These are phyloP conservation scores for Bibio marci DNA, from an alignment of 2,888 invertebrate species.

Conservation along the genomic window DNA sequence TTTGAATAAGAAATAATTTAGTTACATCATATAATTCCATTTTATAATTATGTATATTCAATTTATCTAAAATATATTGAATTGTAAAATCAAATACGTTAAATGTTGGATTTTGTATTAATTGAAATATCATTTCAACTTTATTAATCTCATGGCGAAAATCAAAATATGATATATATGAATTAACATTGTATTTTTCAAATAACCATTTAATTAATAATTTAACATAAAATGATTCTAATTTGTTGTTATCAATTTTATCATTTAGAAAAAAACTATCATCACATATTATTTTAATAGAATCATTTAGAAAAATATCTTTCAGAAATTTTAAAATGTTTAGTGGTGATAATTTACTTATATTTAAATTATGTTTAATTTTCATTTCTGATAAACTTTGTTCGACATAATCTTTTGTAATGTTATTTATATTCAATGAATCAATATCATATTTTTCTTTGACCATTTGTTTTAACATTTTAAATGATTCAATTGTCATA, in stretches of 20 bases:
- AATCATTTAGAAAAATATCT: conserved; percentile 1
- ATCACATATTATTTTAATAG: background rate
- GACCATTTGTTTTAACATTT: conserved; percentile 1
- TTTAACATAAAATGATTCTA: conserved; percentile 1
- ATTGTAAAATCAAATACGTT: background rate
- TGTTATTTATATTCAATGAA: background rate
- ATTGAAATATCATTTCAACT: conserved; percentile 1
- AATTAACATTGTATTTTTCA: background rate
- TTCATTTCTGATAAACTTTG: background rate
- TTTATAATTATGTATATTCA: background rate
- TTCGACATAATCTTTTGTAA: conserved; percentile 1
- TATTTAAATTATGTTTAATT: background rate
- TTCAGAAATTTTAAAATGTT: background rate
- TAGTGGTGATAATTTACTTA: background rate
- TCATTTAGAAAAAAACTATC: background rate
- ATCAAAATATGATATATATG: background rate
- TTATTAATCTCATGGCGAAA: conserved; percentile 1
- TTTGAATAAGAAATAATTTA: conserved; percentile 1
- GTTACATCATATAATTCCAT: conserved; percentile 1
- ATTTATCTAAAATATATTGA: background rate
- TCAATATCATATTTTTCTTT: background rate
- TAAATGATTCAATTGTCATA: conserved; percentile 4
- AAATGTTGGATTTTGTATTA: conserved; percentile 4
- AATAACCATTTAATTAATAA: conserved; percentile 1
- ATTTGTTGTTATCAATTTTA: background rate